Evolutionary conservation across 92 coral and sea anemone species (phyloP), one percentile per base, ranked within the genome.

Genomic region (Heteractis magnifica): DNA sequence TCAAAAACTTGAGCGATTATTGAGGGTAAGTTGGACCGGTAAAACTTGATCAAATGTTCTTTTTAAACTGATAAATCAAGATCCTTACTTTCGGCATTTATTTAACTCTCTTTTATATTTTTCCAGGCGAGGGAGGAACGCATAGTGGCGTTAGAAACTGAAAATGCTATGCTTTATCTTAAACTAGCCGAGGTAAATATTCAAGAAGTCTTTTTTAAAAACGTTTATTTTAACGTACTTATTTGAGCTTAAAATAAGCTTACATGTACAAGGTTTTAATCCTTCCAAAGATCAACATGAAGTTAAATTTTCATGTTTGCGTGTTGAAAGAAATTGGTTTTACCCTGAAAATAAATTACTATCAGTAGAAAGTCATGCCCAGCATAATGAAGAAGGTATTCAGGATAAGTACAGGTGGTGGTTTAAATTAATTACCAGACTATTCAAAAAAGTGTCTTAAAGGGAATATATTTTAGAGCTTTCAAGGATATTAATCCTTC

Each of bases 41-140:
- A 51, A 8, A 71, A 6, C 16, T 82, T 49, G 51, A 19, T 51
- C 59, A n/a, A 75, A 23, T 49, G 55, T 48, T 70, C 83, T 26
- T 60, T 85, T 77, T 72, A 62, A 0, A 0, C n/a, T 10, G 12
- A 49, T 18, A 23, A 51, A 10, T 62, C 55, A 73, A 11, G 55
- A 56, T 51, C 79, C 0, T 56, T 10, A 56, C 62, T 5, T 12
- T 12, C 64, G 64, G 20, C 34, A 18, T n/a, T 62, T 18, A 4
- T 18, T 18, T 62, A 16, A 6, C 26, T 18, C 18, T 23, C 59
- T 9, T 55, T 62, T 62, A 5, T 62, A 62, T 5, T 18, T 62
- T 4, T 62, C n/a, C 85, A 97, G 99, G 94, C 99, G n/a, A 88
- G 99, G 48, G 99, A 97, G 70, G 99, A 97, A 82, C 87, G 99